These are phyloP conservation scores for Coremacera marginata DNA, from an alignment of 2,888 invertebrate genomes.

Conservation along the genomic window DNA sequence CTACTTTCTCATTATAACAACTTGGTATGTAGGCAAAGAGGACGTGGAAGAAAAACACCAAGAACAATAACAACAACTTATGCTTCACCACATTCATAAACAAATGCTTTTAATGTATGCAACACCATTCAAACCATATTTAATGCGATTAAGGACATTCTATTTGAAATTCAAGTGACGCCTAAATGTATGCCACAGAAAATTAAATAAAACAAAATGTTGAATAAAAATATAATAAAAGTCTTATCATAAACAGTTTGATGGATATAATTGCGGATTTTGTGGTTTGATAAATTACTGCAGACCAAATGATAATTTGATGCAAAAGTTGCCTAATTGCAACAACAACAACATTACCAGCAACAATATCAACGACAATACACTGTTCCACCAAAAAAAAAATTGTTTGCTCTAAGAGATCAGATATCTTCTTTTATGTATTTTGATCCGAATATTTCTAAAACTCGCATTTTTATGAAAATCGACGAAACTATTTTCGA, in stretches of 20 bases:
- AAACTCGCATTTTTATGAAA: no score
- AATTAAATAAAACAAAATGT: not conserved
- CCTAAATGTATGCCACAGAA: not conserved
- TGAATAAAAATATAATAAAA: not conserved
- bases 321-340: slow-evolving; percentile 60
- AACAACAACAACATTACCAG: not conserved
- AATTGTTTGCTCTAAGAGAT: not conserved
- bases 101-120: not conserved
- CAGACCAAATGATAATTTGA: slow-evolving; percentile 56
- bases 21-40: no score
- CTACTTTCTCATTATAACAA: no score
- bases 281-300: slow-evolving; percentile 37
- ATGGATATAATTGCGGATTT: slow-evolving; percentile 8
- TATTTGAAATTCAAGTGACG: not conserved
- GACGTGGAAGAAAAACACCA: no score
- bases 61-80: no score
- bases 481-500: no score
- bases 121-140: not conserved
- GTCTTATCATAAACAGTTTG: not conserved
- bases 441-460: no score
- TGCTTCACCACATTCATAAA: no score
- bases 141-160: not conserved
- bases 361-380: slow-evolving; percentile 6
- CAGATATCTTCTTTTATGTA: no score
- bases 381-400: slow-evolving; percentile 8